phyloP scores from a whole-genome alignment of 2,888 invertebrate genomes.

The Cheilosia impressa region DNA sequence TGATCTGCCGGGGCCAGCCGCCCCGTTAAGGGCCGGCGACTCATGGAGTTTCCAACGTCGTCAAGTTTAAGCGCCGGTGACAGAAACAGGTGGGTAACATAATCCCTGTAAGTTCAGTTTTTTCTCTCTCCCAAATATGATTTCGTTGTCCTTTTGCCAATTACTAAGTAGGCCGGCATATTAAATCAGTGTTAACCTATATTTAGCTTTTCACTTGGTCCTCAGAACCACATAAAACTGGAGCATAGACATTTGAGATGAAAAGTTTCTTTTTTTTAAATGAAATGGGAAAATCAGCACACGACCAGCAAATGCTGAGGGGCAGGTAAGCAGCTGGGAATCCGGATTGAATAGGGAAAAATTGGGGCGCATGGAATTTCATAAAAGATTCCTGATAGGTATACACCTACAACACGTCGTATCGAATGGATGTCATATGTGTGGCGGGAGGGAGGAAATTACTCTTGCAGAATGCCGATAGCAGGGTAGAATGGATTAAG shows the following conservation, averaged over 20 bases:
- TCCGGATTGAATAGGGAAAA: conserved; percentile 56
- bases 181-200: conserved; percentile 63
- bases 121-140: neutral
- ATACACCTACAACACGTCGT: no score
- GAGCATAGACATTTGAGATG: conserved; percentile 61
- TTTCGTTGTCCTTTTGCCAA: conserved; percentile 31
- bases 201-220: conserved; percentile 43
- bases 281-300: conserved; percentile 53
- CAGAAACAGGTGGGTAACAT: conserved; percentile 79
- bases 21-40: conserved; percentile 84
- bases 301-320: conserved; percentile 31
- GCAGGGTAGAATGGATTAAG: conserved; percentile 43
- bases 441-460: conserved; percentile 4
- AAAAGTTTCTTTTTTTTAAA: conserved; percentile 18
- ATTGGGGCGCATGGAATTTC: conserved; percentile 62
- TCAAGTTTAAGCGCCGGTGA: conserved; percentile 79
- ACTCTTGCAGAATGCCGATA: conserved; percentile 31
- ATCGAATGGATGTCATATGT: conserved; percentile 40
- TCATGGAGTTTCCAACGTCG: conserved; percentile 84
- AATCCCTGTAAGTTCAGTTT: conserved; percentile 14
- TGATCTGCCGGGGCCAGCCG: conserved; percentile 82
- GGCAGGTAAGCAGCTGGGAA: conserved; percentile 17
- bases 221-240: conserved; percentile 38
- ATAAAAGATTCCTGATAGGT: conserved; percentile 45
- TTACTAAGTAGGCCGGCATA: conserved; percentile 64